Conservation (phyloP, 2,888 invertebrate species). For the Molorchus minor region DNA sequence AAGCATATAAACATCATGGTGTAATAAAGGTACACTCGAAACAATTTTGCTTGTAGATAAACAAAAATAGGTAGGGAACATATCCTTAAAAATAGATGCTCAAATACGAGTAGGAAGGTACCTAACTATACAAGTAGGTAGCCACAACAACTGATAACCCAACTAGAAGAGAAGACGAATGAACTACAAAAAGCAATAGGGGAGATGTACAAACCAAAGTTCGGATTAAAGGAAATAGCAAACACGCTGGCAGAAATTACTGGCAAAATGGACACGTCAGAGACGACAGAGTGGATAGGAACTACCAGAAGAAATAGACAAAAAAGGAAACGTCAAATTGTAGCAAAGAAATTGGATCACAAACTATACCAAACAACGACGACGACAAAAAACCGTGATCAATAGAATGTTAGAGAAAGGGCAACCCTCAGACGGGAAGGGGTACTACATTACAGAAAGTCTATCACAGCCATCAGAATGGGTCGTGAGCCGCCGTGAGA, state of each 20-base stretch:
- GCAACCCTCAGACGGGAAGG: not conserved
- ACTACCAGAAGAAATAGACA: not conserved
- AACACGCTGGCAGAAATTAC: not conserved
- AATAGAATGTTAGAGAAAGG: not conserved
- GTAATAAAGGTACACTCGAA: too few relatives aligned
- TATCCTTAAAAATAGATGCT: too few relatives aligned
- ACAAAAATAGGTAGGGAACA: too few relatives aligned
- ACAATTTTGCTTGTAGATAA: too few relatives aligned
- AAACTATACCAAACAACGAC: not conserved
- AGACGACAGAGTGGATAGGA: not conserved
- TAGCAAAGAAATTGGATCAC: not conserved
- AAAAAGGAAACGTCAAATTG: not conserved
- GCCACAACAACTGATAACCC: too few relatives aligned
- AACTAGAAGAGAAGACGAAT: too few relatives aligned
- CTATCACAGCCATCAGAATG: too few relatives aligned
- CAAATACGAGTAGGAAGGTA: too few relatives aligned
- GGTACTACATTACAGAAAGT: not conserved
- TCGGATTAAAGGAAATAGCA: not conserved
- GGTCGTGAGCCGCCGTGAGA: too few relatives aligned
- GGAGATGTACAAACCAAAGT: conserved; percentile 2
- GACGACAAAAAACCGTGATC: not conserved
- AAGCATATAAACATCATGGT: too few relatives aligned
- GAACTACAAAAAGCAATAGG: not conserved
- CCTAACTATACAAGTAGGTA: too few relatives aligned
- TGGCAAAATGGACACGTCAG: not conserved